These are phyloP conservation scores for Psittacula derbiana DNA, from an alignment of 2,797 vertebrate species.

Conservation along the genomic window DNA sequence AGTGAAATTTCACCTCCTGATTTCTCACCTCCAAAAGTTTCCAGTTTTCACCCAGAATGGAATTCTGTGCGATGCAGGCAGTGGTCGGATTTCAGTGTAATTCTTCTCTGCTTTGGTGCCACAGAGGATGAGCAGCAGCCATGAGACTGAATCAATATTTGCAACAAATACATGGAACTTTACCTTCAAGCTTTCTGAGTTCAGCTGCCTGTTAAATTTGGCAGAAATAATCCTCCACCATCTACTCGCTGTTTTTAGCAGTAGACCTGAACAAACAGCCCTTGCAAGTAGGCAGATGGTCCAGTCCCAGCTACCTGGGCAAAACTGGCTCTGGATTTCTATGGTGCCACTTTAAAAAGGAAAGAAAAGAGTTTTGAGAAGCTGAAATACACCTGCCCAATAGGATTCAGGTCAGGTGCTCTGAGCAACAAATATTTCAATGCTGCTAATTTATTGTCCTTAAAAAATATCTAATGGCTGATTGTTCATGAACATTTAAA, in stretches of 20 bases:
- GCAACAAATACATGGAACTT: neutral
- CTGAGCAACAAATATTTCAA: neutral
- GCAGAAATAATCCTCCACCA: neutral
- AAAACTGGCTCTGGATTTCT: neutral
- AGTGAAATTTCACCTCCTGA: neutral
- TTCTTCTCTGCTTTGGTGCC: neutral
- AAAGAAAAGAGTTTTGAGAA: neutral
- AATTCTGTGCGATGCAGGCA: neutral
- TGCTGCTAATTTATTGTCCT: neutral
- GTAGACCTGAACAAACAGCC: neutral
- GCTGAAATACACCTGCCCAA: neutral
- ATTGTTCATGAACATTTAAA: slow-evolving; percentile 7
- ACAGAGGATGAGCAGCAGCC: neutral
- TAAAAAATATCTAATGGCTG: neutral
- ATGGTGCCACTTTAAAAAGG: neutral
- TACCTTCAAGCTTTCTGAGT: neutral
- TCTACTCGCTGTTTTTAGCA: neutral
- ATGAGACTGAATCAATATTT: slow-evolving; percentile 28
- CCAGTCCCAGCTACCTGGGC: neutral
- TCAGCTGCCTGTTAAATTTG: neutral
- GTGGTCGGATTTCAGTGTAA: neutral
- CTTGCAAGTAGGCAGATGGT: neutral
- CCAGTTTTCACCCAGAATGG: neutral
- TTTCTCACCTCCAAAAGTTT: neutral
- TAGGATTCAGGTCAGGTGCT: neutral